Evolutionary conservation across 1,140 invertebrate genomes (phyloP).

Genomic region (Tetramorium parvispinum): DNA sequence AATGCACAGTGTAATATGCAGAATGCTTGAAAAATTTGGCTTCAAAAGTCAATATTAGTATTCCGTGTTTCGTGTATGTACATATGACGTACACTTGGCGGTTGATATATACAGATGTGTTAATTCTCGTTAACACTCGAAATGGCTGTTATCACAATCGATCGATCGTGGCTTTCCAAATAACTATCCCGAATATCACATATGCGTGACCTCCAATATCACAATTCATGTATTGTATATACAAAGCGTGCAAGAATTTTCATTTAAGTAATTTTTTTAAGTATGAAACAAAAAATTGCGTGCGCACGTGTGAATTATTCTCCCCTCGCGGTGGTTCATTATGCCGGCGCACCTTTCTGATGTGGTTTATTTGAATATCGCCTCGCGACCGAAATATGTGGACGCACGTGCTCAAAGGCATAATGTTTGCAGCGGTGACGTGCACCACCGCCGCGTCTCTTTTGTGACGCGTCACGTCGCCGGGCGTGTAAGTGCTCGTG

Average conservation of each 20-base stretch:
- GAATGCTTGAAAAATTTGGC: not conserved
- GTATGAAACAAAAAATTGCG: slow-evolving; percentile 15
- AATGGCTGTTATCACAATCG: slow-evolving; percentile 41
- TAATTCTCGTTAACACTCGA: not conserved
- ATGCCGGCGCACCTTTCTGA: slow-evolving; percentile 50
- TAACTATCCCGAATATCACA: not conserved
- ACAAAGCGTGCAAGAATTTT: slow-evolving; percentile 9
- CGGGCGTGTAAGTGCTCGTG: slow-evolving; percentile 29
- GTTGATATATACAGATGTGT: not conserved
- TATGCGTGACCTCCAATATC: not conserved
- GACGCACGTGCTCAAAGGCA: slow-evolving; percentile 26
- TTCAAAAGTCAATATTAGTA: not conserved
- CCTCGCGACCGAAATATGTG: slow-evolving; percentile 72
- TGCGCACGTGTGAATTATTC: slow-evolving; percentile 8
- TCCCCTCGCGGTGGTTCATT: slow-evolving; percentile 9
- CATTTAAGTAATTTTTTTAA: not conserved
- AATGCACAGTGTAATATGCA: not conserved
- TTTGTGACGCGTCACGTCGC: slow-evolving; percentile 28
- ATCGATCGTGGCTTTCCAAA: not conserved
- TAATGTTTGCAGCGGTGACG: slow-evolving; percentile 44
- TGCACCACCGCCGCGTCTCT: slow-evolving; percentile 15
- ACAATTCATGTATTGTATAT: slow-evolving; percentile 28
- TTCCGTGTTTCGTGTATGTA: not conserved
- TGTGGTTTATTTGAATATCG: slow-evolving; percentile 75
- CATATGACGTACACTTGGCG: not conserved